These are phyloP conservation scores for Edolisoma coerulescens DNA, from an alignment of 2,113 vertebrate genomes.

Conservation along the genomic window DNA sequence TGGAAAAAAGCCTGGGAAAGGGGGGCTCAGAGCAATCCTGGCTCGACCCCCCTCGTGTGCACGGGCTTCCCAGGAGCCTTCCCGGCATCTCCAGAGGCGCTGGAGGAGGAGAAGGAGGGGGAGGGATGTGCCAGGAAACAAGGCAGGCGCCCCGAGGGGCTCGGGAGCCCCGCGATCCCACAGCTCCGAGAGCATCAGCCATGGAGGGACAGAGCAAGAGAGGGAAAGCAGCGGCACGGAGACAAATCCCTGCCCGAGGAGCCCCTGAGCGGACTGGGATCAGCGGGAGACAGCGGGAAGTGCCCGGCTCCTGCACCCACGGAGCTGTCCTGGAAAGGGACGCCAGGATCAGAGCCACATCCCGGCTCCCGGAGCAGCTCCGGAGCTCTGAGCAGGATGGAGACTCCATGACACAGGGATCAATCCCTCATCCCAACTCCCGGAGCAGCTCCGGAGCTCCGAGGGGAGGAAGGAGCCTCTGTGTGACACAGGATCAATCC, in stretches of 20 bases:
- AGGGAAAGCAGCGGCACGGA: neutral
- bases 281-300: rapidly evolving
- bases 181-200: rapidly evolving
- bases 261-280: neutral
- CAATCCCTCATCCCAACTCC: neutral
- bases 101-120: neutral
- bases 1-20: neutral
- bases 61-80: neutral
- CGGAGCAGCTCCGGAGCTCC: neutral
- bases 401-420: neutral
- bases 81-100: neutral
- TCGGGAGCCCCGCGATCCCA: rapidly evolving
- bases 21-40: neutral
- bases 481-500: neutral
- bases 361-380: rapidly evolving
- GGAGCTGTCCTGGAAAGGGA: neutral
- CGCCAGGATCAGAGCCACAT: rapidly evolving
- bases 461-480: neutral
- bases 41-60: rapidly evolving
- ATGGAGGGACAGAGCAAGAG: rapidly evolving
- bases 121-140: neutral
- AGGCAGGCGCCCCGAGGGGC: neutral
- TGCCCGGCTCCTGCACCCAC: rapidly evolving
- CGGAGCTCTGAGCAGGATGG: neutral
- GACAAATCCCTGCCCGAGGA: neutral